phyloP scores from a whole-genome alignment of 2,888 invertebrate species.

The Hirudinaria manillensis region DNA sequence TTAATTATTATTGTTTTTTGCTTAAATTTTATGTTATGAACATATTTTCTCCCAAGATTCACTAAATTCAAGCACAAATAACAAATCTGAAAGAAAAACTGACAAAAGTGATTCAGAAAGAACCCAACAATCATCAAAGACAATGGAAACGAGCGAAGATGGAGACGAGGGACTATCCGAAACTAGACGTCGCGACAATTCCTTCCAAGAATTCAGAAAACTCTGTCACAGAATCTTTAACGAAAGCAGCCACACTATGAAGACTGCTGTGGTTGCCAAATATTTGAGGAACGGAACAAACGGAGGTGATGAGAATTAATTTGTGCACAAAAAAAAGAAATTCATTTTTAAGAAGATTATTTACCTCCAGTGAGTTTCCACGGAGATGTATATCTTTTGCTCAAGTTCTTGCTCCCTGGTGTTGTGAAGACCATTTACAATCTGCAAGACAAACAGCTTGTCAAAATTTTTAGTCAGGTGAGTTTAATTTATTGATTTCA shows the following conservation, averaged over 20 bases:
- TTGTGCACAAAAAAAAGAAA: not conserved
- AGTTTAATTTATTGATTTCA: not conserved
- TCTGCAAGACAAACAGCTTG: conserved; percentile 80
- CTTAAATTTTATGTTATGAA: too few relatives aligned
- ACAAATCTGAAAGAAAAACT: not conserved
- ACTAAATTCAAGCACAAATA: not conserved
- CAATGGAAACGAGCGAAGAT: not conserved
- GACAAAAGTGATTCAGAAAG: not conserved
- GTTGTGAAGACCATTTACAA: conserved; percentile 80
- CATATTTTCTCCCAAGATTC: not conserved
- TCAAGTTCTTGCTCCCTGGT: conserved; percentile 74
- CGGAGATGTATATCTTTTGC: conserved; percentile 73
- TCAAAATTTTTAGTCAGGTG: conserved; percentile 75
- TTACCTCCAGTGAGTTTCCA: conserved; percentile 62
- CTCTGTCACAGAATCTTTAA: conserved; percentile 73
- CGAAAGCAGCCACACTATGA: conserved; percentile 73
- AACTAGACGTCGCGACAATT: conserved; percentile 45
- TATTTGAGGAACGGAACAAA: conserved; percentile 47
- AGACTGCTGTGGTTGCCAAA: conserved; percentile 62
- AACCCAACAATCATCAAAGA: too few relatives aligned
- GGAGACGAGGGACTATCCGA: not conserved
- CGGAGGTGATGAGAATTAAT: conserved; percentile 43
- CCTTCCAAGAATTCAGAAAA: conserved; percentile 70
- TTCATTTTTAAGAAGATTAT: not conserved
- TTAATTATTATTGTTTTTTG: too few relatives aligned